Percentiles rank a stretch among this genome's conserved stretches.
phyloP scores from a whole-genome alignment of 2,113 vertebrate genomes.

The Cervus canadensis region DNA sequence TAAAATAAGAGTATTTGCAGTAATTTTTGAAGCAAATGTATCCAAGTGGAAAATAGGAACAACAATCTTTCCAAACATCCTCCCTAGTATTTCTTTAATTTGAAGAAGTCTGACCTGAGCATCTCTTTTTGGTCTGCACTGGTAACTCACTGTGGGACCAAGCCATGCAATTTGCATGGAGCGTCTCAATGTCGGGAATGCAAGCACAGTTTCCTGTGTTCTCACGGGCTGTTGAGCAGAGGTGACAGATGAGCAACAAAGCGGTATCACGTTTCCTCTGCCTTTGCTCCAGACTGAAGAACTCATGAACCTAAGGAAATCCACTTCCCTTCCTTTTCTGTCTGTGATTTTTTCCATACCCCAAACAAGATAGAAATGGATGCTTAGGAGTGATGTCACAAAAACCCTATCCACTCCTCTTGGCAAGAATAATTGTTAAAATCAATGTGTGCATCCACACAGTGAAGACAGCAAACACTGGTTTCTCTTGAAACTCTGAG shows the following conservation, averaged over 20 bases:
- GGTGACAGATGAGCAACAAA: neutral
- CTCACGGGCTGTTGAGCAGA: neutral
- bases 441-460: neutral
- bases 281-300: neutral
- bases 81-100: neutral
- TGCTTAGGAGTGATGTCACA: accelerated
- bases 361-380: neutral
- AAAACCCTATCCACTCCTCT: neutral
- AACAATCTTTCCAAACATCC: neutral
- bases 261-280: neutral
- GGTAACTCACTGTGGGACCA: neutral
- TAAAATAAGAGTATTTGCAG: neutral
- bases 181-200: neutral
- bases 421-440: neutral
- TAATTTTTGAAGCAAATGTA: neutral
- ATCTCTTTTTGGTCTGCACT: neutral
- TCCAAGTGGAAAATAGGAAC: neutral
- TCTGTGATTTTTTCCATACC: neutral
- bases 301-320: neutral
- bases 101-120: neutral
- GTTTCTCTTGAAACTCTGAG: neutral
- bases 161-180: neutral
- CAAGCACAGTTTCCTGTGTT: neutral
- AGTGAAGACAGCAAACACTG: too few relatives aligned
- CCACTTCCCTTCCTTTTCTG: neutral